phyloP scores from a whole-genome alignment of 2,888 invertebrate species.

The Hypena proboscidalis region DNA sequence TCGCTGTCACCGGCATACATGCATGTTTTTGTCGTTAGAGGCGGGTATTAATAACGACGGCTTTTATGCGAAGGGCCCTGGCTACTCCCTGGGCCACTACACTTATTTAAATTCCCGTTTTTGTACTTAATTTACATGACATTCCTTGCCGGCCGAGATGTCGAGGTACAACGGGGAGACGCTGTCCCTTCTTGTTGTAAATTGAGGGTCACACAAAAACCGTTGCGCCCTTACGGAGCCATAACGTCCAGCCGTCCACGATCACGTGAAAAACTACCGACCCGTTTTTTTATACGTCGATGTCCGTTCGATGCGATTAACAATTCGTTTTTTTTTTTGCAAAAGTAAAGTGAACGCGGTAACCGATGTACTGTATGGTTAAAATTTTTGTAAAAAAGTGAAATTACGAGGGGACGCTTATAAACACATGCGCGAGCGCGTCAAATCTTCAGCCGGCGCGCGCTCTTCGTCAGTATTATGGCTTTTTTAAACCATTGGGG shows the following conservation, averaged over 20 bases:
- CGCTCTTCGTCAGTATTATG: conserved; percentile 73
- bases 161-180: conserved; percentile 69
- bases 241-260: conserved; percentile 80
- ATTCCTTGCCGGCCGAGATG: conserved; percentile 75
- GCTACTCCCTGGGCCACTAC: conserved; percentile 61
- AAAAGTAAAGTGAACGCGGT: conserved; percentile 59
- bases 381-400: conserved; percentile 74
- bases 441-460: conserved; percentile 85
- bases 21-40: conserved; percentile 64
- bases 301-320: conserved; percentile 72
- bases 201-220: conserved; percentile 85
- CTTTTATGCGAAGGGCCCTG: conserved; percentile 73
- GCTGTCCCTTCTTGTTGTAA: conserved; percentile 81
- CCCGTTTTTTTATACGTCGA: conserved; percentile 66
- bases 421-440: conserved; percentile 85
- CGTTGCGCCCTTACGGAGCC: conserved; percentile 76
- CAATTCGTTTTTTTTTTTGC: conserved; percentile 68
- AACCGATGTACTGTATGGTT: conserved; percentile 75
- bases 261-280: conserved; percentile 72
- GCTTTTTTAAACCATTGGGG: conserved; percentile 80
- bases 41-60: conserved; percentile 74
- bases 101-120: conserved; percentile 84
- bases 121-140: conserved; percentile 83
- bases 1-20: conserved; percentile 45
- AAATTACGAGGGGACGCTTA: conserved; percentile 82